Evolutionary conservation across 1,140 invertebrate genomes (phyloP), one percentile per base, ranked within the genome.

Genomic region (Monochamus saltuarius): DNA sequence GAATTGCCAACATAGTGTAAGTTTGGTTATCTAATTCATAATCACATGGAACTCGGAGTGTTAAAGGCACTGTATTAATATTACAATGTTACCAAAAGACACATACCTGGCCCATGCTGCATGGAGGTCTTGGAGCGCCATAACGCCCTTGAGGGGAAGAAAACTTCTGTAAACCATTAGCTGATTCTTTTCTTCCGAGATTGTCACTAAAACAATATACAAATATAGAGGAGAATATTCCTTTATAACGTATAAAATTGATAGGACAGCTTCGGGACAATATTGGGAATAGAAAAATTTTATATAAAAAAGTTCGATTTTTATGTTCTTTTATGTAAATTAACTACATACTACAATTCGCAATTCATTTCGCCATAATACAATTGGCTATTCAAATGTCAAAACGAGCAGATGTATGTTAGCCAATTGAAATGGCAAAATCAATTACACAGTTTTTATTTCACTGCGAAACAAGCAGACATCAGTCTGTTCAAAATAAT

Each of bases 101-200:
- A 61, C 61, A 51, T 81, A 87, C 85, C 78, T 84, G 83, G 56
- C 83, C 84, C 83, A 86, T 85, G 56, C 84, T 85, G 74, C 84
- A 86, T 39, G 79, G 80, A 59, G 84, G 85, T 66, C 83, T 79
- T 17, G 77, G 78, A 1, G 85, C 84, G 36, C 81, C 84, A 70
- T 86, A 86, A 65, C 85, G 79, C 59, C 84, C 81, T 63, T 78
- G 80, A 11, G 73, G 70, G 52, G 71, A 68, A 38, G 67, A 46
- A 43, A 61, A 51, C 17, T 58, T 49, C 52, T 74, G 70, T 35
- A 75, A 65, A n/a, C 71, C 72, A 59, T 77, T 77, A 66, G 73
- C 64, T n/a, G 70, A 66, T 36, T 71, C 53, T 55, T 70, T 66
- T 53, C 61, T 68, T 8, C 37, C 29, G 2, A 42, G 16, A 38